A percentile compares a stretch with the other conserved stretches of the same genome.
These are phyloP conservation scores for Morelia viridis DNA, from an alignment of 2,797 vertebrate genomes.

Conservation along the genomic window DNA sequence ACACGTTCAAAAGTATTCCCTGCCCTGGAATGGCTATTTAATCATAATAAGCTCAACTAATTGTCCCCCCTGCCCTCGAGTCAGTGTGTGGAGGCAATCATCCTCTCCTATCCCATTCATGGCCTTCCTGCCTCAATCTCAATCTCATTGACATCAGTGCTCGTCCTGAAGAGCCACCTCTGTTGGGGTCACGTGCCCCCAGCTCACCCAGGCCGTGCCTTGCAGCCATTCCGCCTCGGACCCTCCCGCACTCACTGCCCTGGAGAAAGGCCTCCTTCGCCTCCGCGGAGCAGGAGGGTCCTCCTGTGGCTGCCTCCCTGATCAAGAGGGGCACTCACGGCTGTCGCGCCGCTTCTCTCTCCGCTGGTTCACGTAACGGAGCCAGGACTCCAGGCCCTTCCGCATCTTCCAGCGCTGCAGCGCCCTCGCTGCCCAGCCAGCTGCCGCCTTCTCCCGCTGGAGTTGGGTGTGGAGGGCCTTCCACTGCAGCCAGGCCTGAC, in stretches of 20 bases:
- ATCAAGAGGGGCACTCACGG: constrained; percentile 62
- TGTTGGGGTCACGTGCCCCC: background rate
- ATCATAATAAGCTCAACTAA: background rate
- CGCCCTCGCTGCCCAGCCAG: constrained; percentile 70
- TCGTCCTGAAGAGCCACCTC: background rate
- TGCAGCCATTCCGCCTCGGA: background rate
- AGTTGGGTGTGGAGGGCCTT: constrained; percentile 64
- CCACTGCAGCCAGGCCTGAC: constrained; percentile 85
- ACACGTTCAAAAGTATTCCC: background rate
- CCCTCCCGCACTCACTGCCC: no score
- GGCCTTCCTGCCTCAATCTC: background rate
- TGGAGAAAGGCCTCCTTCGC: background rate
- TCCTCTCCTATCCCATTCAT: background rate
- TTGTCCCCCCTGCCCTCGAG: background rate
- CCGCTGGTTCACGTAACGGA: constrained; percentile 63
- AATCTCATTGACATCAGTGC: background rate
- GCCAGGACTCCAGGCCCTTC: constrained; percentile 76
- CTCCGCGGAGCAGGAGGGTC: background rate
- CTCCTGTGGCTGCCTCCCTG: background rate
- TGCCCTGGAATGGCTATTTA: no score
- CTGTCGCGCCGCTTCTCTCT: constrained; percentile 70
- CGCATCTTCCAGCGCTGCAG: constrained; percentile 61
- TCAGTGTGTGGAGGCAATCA: background rate
- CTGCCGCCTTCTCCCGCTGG: constrained; percentile 68
- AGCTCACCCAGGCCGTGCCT: background rate